These are phyloP conservation scores for Protonemura montana DNA, from an alignment of 2,888 invertebrate species.

Conservation along the genomic window DNA sequence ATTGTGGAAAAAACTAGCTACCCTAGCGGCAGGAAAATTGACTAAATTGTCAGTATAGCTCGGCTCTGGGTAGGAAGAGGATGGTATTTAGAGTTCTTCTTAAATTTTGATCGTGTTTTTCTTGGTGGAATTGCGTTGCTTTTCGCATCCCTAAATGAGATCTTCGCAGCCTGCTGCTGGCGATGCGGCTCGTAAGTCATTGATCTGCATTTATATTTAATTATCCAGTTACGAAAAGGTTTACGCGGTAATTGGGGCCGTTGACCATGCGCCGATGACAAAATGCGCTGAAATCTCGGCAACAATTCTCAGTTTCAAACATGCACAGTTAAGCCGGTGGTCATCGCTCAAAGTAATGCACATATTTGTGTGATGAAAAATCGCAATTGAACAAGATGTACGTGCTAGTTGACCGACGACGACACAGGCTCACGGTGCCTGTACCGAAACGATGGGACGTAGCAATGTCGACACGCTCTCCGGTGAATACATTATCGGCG, in stretches of 20 bases:
- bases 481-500: not conserved
- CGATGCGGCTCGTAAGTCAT: no score
- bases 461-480: not conserved
- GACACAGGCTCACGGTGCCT: not conserved
- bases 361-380: slow-evolving; percentile 35
- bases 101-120: no score
- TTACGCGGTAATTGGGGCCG: not conserved
- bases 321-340: not conserved
- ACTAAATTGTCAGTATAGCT: not conserved
- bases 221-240: no score
- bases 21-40: no score
- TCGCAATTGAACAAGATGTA: not conserved
- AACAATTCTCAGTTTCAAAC: not conserved
- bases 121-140: no score
- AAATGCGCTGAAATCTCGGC: not conserved
- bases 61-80: not conserved
- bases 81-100: not conserved
- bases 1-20: no score
- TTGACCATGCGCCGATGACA: not conserved
- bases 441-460: not conserved
- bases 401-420: not conserved
- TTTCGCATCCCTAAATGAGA: no score
- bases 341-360: not conserved
- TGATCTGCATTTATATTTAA: no score
- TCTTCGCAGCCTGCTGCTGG: no score